Base-by-base conservation (phyloP, 2,888 invertebrate genomes). In the Beris morrisii region DNA sequence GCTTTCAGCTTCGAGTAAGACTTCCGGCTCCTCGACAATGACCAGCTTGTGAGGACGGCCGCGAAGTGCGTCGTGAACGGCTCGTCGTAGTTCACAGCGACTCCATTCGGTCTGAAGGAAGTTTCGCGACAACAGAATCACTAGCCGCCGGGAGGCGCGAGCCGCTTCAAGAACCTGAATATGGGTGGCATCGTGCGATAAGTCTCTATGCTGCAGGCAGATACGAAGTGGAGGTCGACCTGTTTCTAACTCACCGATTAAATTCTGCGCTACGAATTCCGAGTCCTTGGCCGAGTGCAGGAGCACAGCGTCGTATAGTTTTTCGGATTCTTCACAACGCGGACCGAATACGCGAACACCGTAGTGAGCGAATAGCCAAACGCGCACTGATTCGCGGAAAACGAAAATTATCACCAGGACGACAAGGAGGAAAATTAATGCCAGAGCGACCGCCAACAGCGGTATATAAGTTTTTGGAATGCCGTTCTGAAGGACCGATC, bases 101-200 rank as follows among this genome's bases (percentile, higher is more conserved):
- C 92, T 90, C 96, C 96, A 97, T 79, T 96, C 95, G 44, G 94
- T 94, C 80, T 93, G 92, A 76, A 97, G 84, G 81, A 95, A 97
- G 82, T 94, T 92, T 75, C 92, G 86, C 53, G 95, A 93, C 70
- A 97, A 82, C 57, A 97, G 86, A 72, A 96, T 85, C 72, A 97
- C 88, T 71, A 96, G 90, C 71, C 95, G 86, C 69, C 92, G 87
- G 69, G 94, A 93, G 58, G 92, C 91, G 75, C 95, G 91, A 58
- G 95, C 92, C 48, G 94, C 93, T 78, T 93, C 92, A 64, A 92
- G 82, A 71, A 93, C 88, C 69, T 81, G 81, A 66, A 80, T 79
- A 68, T 81, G 81, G 5, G 80, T 80, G 69, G 86, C 86, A 70
- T 95, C 91, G 67, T 90, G 87, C 58, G 87, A 85, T 73, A 94